phyloP scores from a whole-genome alignment of 2,888 invertebrate species.

The Drosophila multiciliata region DNA sequence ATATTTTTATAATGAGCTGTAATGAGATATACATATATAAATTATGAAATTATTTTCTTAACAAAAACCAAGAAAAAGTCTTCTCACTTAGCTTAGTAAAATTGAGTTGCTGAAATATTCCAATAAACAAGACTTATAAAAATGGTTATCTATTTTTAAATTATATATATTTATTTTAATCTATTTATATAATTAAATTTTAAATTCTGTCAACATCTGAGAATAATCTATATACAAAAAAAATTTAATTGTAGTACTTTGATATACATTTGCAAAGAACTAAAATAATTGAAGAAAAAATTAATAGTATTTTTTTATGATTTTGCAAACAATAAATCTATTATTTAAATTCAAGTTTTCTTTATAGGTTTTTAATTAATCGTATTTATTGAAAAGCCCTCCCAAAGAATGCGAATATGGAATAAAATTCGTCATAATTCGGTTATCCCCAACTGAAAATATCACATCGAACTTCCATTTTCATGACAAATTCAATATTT shows the following conservation, averaged over 20 bases:
- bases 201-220: neutral
- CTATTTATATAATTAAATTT: neutral
- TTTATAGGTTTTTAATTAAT: neutral
- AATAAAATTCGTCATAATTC: slow-evolving; percentile 61
- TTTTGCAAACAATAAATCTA: neutral
- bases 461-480: slow-evolving; percentile 39
- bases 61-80: neutral
- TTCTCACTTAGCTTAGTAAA: neutral
- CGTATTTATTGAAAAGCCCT: neutral
- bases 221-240: neutral
- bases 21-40: neutral
- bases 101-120: neutral
- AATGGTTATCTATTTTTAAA: neutral
- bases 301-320: neutral
- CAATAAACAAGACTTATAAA: neutral
- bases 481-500: slow-evolving; percentile 35
- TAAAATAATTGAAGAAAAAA: neutral
- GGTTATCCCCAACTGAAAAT: slow-evolving; percentile 60
- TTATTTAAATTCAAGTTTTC: neutral
- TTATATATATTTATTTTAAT: neutral
- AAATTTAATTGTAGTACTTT: neutral
- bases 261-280: neutral
- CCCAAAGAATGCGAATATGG: neutral
- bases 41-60: neutral
- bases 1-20: too few species aligned